Base-by-base conservation (phyloP, 23 tunicate genomes). In the Halocynthia aurantium region DNA sequence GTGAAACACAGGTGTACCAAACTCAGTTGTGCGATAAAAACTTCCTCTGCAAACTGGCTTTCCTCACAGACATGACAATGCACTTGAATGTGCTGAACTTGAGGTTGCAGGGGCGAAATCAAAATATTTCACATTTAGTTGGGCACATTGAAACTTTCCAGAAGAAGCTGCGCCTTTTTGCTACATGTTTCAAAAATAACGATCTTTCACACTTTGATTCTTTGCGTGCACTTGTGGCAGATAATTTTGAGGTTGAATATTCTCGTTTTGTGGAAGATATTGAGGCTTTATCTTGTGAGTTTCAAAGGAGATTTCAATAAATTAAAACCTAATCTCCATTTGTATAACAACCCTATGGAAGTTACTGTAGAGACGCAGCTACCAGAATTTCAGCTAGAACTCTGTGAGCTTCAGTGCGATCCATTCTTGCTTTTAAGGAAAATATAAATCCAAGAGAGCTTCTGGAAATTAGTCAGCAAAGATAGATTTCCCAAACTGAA, bases 21-120 rank as follows among this genome's bases (percentile, higher is more conserved):
- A 5, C 84, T 5, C 52, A 67, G 84, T 81, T 86, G 53, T 40
- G 71, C 66, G 53, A 73, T 70, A 57, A 6, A 49, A 81, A 68
- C 21, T 86, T 86, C 79, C 68, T 58, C 6, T 78, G 78, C 77
- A 52, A 79, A 51, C 76, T 84, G 8, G 89, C 89, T 68, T 78
- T 84, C 57, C 77, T 78, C 6, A 57, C 72, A 69, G 89, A 84
- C 71, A 55, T 71, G 49, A 84, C 89, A 84, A 57, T 10, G 62
- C 89, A 84, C 78, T 49, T 78, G 83, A 84, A 84, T 57, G 83
- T 69, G 77, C 61, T 84, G 51, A 84, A 84, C 76, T 61, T 55
- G 71, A 67, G 69, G 52, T 70, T 84, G 77, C 83, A 84, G 77
- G 78, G 77, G 55, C 55, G 77, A 77, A n/a, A n/a, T n/a, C n/a